Base-by-base conservation (phyloP, 2,888 invertebrate genomes). In the Melanostoma mellinum region DNA sequence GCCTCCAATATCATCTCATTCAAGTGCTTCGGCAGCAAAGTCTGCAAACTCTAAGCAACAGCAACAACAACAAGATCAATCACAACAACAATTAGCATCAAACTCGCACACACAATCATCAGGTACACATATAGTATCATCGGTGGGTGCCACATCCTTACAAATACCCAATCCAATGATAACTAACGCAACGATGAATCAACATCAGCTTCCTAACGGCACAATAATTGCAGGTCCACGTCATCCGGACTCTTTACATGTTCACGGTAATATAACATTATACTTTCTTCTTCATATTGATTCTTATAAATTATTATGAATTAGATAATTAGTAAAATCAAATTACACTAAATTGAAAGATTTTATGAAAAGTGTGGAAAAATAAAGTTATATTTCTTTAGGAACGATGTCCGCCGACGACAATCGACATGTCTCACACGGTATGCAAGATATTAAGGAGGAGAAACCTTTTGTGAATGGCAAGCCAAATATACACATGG, bases 131-230 rank as follows among this genome's bases (percentile, higher is more conserved):
- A 74, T 80, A 61, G 85, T 75, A 67, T 79, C 86, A 48, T 76
- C 85, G 50, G 85, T 87, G 69, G 87, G 87, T 82, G 85, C 87
- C 60, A 86, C 87, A 58, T 73, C 86, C 3, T 87, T 89, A 72
- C 88, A 88, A 85, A 87, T 88, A 85, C 86, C 88, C 72, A 88
- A 88, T 85, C 85, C 88, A 48, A 87, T 89, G 87, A 86, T 87
- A 75, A 85, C 87, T 48, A 86, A 87, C 73, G 86, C 87, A 38
- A 77, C 86, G 53, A 84, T 87, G 85, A 86, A 86, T 56, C 87
- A 87, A 56, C 88, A 88, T 36, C 86, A 86, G 72, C 77, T 88
- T 79, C 87, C 88, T 42, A 88, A 88, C 78, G 88, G 88, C 60
- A 88, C 88, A 6, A 88, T 88, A 58, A 88, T 88, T 65, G 85